These are phyloP conservation scores for Aselliscus stoliczkanus DNA, from an alignment of 2,797 vertebrate species.

Conservation along the genomic window DNA sequence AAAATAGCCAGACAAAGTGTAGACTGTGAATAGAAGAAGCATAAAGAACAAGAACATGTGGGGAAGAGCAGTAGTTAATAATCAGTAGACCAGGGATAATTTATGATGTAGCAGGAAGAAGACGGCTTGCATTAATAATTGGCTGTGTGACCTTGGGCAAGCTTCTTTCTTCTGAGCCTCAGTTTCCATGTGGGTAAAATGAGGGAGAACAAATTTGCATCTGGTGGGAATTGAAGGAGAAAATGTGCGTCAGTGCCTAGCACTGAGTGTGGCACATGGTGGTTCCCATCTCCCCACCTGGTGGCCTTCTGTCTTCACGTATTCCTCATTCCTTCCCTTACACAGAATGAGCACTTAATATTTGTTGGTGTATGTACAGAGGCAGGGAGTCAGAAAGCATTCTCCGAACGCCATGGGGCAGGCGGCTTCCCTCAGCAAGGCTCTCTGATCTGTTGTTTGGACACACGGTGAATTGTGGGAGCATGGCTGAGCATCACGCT, in stretches of 20 bases:
- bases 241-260: neutral
- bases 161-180: neutral
- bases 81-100: neutral
- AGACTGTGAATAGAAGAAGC: neutral
- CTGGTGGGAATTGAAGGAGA: neutral
- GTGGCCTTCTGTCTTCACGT: neutral
- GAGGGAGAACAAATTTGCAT: neutral
- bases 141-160: neutral
- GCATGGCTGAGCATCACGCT: neutral
- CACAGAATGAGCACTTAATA: neutral
- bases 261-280: neutral
- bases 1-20: neutral
- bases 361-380: neutral
- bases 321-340: neutral
- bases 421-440: neutral
- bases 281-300: neutral
- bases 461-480: neutral
- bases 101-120: neutral
- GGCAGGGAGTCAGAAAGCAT: neutral
- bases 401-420: neutral
- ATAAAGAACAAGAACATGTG: neutral
- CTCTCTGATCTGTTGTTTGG: neutral
- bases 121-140: neutral
- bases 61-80: neutral
- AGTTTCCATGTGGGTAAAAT: neutral